Conservation (phyloP, 2,113 vertebrate genomes). For the Actinemys pallida region DNA sequence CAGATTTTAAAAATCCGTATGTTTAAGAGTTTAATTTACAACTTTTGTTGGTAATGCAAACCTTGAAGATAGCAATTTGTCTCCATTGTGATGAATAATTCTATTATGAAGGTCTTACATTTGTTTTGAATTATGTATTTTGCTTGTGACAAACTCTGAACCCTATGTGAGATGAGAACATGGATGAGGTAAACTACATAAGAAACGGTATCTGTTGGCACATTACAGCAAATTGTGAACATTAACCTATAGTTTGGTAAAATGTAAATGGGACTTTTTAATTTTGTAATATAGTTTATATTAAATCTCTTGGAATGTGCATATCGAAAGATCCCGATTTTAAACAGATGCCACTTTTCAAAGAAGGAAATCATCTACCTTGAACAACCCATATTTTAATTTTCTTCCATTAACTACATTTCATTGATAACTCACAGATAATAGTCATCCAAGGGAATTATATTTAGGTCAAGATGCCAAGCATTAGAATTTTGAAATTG, state of each 20-base stretch:
- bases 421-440: background rate
- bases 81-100: background rate
- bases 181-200: background rate
- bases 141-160: background rate
- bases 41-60: slow-evolving; percentile 24
- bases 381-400: background rate
- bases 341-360: background rate
- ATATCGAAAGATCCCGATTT: background rate
- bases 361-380: background rate
- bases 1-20: background rate
- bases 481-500: background rate
- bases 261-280: background rate
- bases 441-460: background rate
- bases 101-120: slow-evolving; percentile 10
- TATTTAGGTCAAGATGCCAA: background rate
- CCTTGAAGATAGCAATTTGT: slow-evolving; percentile 28
- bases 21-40: background rate
- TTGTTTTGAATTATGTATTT: background rate
- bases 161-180: background rate
- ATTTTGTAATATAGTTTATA: slow-evolving; percentile 16
- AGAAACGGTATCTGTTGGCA: background rate
- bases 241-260: background rate
- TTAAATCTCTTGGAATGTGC: background rate
- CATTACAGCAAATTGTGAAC: background rate
- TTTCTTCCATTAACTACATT: slow-evolving; percentile 3